Evolutionary conservation across 2,888 invertebrate species (phyloP).

Genomic region (Augiades crinisus): DNA sequence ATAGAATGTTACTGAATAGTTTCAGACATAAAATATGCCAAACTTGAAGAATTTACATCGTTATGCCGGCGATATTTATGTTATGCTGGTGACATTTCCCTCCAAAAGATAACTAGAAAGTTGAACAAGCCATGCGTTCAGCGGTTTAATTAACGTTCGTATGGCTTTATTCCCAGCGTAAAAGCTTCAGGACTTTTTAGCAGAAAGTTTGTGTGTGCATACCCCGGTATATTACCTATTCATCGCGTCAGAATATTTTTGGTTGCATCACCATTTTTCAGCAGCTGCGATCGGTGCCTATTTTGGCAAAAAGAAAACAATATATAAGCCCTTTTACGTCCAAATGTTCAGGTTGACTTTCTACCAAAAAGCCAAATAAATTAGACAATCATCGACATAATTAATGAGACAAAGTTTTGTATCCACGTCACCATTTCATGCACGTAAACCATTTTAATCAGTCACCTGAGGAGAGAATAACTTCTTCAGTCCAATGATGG

Average conservation of each 20-base stretch:
- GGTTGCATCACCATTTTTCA: constrained; percentile 27
- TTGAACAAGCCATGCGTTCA: neutral
- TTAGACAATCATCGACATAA: neutral
- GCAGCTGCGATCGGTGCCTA: constrained; percentile 26
- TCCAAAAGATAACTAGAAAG: neutral
- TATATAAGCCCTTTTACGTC: constrained; percentile 10
- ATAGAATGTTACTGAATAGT: too few species aligned
- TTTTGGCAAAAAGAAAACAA: constrained; percentile 24
- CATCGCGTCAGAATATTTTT: constrained; percentile 19
- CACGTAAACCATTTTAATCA: constrained; percentile 38
- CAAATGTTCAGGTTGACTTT: constrained; percentile 17
- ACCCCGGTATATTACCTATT: constrained; percentile 22
- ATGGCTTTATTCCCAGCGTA: neutral
- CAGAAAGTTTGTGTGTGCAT: constrained; percentile 26
- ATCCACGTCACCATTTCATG: constrained; percentile 11
- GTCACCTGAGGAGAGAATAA: constrained; percentile 86
- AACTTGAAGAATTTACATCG: too few species aligned
- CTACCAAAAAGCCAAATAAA: constrained; percentile 26
- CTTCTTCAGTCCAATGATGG: constrained; percentile 91
- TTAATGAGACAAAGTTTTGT: neutral
- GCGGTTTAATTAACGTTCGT: neutral
- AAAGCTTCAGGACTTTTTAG: constrained; percentile 25
- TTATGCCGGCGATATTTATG: too few species aligned
- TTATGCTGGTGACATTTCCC: too few species aligned
- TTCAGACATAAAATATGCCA: too few species aligned